Conservation (phyloP, 1,140 invertebrate genomes). For the Brachionus rotundiformis region DNA sequence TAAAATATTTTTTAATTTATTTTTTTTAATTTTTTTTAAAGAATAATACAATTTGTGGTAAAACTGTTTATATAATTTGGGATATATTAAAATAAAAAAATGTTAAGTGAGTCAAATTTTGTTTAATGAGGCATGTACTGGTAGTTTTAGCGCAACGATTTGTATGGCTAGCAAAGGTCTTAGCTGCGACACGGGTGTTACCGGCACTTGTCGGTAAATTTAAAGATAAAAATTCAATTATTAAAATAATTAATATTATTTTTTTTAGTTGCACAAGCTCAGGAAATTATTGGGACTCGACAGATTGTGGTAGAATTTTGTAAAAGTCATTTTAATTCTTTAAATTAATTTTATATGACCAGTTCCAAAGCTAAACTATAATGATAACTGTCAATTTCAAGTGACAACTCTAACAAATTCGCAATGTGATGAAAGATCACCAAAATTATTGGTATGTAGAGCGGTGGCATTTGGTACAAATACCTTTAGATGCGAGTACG, state of each 20-base stretch:
- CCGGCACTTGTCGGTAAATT: neutral
- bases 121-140: constrained; percentile 23
- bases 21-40: constrained; percentile 6
- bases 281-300: constrained; percentile 42
- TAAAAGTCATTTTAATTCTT: neutral
- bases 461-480: neutral
- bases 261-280: neutral
- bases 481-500: constrained; percentile 7
- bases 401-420: neutral
- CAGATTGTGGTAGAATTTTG: neutral
- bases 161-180: constrained; percentile 25
- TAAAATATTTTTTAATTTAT: neutral
- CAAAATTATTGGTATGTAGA: neutral
- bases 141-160: neutral
- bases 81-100: too few relatives aligned
- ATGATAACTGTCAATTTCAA: neutral
- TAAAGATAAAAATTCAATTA: neutral
- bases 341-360: neutral
- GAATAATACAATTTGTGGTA: constrained; percentile 28
- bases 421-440: constrained; percentile 23
- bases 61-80: too few relatives aligned
- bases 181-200: neutral
- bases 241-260: too few relatives aligned
- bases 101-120: neutral
- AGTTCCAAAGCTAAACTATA: neutral